These are phyloP conservation scores for Callosobruchus maculatus DNA, from an alignment of 2,888 invertebrate genomes.

Conservation along the genomic window DNA sequence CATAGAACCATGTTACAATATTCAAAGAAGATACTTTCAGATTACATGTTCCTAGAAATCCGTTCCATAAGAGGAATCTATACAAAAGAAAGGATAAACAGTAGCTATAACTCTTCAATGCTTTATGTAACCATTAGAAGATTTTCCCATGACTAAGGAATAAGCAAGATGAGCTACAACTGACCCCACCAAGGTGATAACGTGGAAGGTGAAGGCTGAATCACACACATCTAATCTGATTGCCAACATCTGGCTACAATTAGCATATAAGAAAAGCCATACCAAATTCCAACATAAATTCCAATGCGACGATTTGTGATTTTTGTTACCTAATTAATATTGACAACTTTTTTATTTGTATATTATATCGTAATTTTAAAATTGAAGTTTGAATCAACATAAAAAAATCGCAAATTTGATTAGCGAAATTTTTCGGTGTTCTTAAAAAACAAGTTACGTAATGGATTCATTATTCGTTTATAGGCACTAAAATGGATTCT, in stretches of 20 bases:
- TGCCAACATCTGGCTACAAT: not conserved
- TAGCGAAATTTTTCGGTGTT: not conserved
- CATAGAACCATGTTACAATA: no score
- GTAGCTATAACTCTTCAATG: not conserved
- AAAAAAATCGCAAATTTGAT: not conserved
- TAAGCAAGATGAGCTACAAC: not conserved
- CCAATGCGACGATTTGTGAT: not conserved
- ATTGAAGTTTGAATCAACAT: not conserved
- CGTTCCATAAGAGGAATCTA: not conserved
- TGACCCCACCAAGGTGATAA: not conserved
- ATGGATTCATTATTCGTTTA: not conserved
- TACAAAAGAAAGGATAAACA: not conserved
- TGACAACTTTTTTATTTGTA: not conserved
- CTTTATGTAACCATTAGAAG: not conserved
- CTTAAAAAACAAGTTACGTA: not conserved
- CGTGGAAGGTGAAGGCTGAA: not conserved
- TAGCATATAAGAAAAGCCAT: not conserved
- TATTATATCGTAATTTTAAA: not conserved
- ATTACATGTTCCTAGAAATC: not conserved
- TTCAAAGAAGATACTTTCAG: no score
- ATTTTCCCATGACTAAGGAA: not conserved
- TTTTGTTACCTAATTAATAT: not conserved
- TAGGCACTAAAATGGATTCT: not conserved
- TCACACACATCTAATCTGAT: not conserved
- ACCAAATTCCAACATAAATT: not conserved